phyloP scores from a whole-genome alignment of 2,888 invertebrate genomes.

The Drosophila kuntzei region DNA sequence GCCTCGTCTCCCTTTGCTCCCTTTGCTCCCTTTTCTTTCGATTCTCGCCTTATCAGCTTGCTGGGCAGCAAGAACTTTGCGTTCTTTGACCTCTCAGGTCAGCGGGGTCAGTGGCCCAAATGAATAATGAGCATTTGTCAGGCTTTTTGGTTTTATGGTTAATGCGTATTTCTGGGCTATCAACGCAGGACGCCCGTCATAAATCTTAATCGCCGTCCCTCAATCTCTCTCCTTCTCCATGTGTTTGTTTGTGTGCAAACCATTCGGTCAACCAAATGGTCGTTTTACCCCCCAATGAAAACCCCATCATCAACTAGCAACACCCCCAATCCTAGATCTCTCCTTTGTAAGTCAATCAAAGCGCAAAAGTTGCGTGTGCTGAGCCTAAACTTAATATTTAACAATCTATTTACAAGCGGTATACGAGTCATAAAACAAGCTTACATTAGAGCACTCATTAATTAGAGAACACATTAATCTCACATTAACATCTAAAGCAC shows the following conservation, averaged over 20 bases:
- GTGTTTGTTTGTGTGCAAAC: background rate
- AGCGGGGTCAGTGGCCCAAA: slow-evolving; percentile 58
- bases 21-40: too few species aligned
- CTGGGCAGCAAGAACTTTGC: slow-evolving; percentile 31
- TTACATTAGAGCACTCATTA: slow-evolving; percentile 18
- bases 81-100: slow-evolving; percentile 57
- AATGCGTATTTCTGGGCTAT: slow-evolving; percentile 55
- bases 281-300: slow-evolving; percentile 1
- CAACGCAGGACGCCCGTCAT: slow-evolving; percentile 60
- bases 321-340: background rate
- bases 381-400: slow-evolving; percentile 31
- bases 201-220: slow-evolving; percentile 72
- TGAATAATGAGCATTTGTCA: slow-evolving; percentile 72
- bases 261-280: slow-evolving; percentile 3
- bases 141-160: slow-evolving; percentile 59
- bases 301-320: background rate
- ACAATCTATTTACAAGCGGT: slow-evolving; percentile 13
- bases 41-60: slow-evolving; percentile 43
- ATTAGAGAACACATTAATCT: slow-evolving; percentile 14
- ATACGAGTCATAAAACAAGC: slow-evolving; percentile 12
- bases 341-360: slow-evolving; percentile 42
- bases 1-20: background rate
- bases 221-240: slow-evolving; percentile 17
- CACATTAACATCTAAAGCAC: background rate
- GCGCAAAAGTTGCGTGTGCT: slow-evolving; percentile 46